A percentile compares a stretch with the other conserved stretches of the same genome.
phyloP scores from a whole-genome alignment of 2,888 invertebrate species.

The Diarsia rubi region DNA sequence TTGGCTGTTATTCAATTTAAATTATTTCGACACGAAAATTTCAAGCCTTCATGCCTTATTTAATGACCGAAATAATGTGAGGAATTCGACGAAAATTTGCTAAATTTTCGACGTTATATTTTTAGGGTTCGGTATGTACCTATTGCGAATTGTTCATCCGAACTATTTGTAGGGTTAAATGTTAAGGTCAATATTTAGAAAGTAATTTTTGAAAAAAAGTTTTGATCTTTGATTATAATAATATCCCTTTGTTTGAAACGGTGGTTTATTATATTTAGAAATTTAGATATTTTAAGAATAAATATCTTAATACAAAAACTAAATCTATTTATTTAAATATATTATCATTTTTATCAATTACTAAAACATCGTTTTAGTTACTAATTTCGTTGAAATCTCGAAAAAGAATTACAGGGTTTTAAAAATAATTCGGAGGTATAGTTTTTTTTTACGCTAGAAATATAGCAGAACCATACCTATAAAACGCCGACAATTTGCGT shows the following conservation, averaged over 20 bases:
- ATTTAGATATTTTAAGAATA: background rate
- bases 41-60: conserved; percentile 37
- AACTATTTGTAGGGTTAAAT: background rate
- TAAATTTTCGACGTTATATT: conserved; percentile 30
- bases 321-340: too few species aligned
- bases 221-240: background rate
- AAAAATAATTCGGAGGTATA: background rate
- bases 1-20: conserved; percentile 64
- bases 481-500: background rate
- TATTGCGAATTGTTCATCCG: conserved; percentile 14
- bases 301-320: background rate
- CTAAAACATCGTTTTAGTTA: background rate
- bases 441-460: background rate
- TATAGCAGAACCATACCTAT: background rate
- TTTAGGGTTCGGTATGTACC: conserved; percentile 12
- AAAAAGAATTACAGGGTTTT: background rate
- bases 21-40: conserved; percentile 65
- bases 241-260: background rate
- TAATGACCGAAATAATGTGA: conserved; percentile 49
- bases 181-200: background rate
- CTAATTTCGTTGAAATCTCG: background rate
- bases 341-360: background rate
- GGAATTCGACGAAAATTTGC: conserved; percentile 26
- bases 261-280: background rate
- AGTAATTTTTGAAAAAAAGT: background rate